These are phyloP conservation scores for Merluccius polli DNA, from an alignment of 2,797 vertebrate genomes.

Conservation along the genomic window DNA sequence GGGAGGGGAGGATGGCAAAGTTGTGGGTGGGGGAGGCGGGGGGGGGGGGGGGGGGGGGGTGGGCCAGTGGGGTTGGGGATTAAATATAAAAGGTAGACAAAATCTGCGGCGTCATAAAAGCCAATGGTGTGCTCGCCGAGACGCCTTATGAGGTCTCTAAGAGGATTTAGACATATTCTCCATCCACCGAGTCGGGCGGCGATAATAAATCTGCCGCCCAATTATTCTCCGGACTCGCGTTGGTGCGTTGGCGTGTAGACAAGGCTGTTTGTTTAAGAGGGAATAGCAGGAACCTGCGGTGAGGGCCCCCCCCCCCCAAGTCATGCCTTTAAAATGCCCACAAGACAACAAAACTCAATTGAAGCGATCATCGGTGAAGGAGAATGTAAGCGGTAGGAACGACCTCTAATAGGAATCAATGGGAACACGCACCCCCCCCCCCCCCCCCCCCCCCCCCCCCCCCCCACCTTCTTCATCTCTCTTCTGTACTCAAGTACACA, in stretches of 20 bases:
- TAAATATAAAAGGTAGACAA: slow-evolving; percentile 52
- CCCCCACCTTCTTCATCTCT: too few species aligned
- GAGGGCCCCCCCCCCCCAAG: not conserved
- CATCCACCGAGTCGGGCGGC: slow-evolving; percentile 36
- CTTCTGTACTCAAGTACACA: too few species aligned
- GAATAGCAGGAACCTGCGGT: too few species aligned
- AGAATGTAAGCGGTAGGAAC: too few species aligned
- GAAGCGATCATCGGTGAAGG: not conserved
- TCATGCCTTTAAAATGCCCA: not conserved
- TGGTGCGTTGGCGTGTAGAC: not conserved
- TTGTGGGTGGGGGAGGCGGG: not conserved
- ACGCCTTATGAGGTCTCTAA: slow-evolving; percentile 58
- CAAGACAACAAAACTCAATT: not conserved
- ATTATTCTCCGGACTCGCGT: not conserved
- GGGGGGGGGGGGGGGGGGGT: not conserved
- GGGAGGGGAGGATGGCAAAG: not conserved
- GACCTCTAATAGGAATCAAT: not conserved
- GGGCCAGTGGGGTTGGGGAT: slow-evolving; percentile 27
- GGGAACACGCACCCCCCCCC: too few species aligned
- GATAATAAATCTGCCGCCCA: slow-evolving; percentile 45
- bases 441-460: too few species aligned
- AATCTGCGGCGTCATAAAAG: slow-evolving; percentile 68
- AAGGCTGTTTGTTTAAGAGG: not conserved
- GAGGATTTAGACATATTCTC: slow-evolving; percentile 59
- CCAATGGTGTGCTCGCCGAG: slow-evolving; percentile 67